These are phyloP conservation scores for Lycodopsis pacificus DNA, from an alignment of 2,797 vertebrate genomes.

Conservation along the genomic window DNA sequence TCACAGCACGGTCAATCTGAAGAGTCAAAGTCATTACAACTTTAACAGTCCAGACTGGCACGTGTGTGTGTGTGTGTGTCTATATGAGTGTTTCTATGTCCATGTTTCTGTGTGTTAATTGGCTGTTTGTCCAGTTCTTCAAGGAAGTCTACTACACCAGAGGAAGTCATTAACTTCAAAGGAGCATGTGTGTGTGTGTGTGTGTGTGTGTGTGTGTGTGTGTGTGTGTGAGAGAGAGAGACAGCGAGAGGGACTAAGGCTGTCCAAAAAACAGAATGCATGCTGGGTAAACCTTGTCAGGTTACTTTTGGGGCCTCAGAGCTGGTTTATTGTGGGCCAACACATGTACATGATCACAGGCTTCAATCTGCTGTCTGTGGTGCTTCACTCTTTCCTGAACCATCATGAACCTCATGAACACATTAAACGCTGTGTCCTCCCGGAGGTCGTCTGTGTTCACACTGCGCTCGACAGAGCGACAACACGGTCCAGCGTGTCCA, in stretches of 20 bases:
- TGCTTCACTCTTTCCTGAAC: too few species aligned
- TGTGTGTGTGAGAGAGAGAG: not conserved
- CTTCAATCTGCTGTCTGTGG: too few species aligned
- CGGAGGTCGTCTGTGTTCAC: too few species aligned
- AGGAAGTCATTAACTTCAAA: slow-evolving; percentile 72
- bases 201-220: not conserved
- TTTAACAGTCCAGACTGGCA: slow-evolving; percentile 7
- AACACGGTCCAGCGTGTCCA: too few species aligned
- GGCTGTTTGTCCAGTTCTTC: slow-evolving; percentile 52
- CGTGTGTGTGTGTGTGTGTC: not conserved
- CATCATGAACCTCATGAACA: too few species aligned
- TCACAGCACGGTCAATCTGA: not conserved
- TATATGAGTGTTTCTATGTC: slow-evolving; percentile 7
- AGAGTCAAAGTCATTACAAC: slow-evolving; percentile 25
- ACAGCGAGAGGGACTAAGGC: not conserved
- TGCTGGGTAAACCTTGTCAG: slow-evolving; percentile 1
- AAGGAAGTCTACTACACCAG: slow-evolving; percentile 50
- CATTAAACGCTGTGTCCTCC: too few species aligned
- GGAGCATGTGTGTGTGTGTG: not conserved
- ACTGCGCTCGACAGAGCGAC: too few species aligned
- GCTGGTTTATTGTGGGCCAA: not conserved
- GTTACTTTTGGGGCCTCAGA: slow-evolving; percentile 8
- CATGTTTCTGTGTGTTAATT: slow-evolving; percentile 33
- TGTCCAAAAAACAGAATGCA: not conserved
- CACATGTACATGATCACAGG: too few species aligned